Conservation (phyloP, 1,140 invertebrate genomes). For the Nymphalis io region DNA sequence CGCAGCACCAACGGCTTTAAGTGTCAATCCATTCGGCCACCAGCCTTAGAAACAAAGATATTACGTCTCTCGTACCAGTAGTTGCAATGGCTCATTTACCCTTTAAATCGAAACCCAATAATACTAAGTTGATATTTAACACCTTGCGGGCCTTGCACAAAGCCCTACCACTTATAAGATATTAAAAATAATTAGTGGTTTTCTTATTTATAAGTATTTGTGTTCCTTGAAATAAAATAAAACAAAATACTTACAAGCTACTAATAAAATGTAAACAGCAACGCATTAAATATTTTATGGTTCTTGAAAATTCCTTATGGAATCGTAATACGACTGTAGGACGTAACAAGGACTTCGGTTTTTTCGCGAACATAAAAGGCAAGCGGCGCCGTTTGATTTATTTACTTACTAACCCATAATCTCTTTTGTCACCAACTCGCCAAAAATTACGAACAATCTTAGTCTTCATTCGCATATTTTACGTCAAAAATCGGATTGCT, state of each 20-base stretch:
- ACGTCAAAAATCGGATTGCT: background rate
- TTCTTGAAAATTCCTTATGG: slow-evolving; percentile 9
- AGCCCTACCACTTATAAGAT: too few relatives aligned
- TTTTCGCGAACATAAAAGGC: slow-evolving; percentile 3
- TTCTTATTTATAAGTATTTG: too few relatives aligned
- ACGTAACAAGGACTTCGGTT: slow-evolving; percentile 3
- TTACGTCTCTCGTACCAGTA: too few relatives aligned
- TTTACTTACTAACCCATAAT: background rate
- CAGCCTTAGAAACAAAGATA: too few relatives aligned
- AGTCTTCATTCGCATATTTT: background rate
- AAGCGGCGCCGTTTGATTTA: slow-evolving; percentile 12
- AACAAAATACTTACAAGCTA: background rate
- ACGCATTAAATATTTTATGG: slow-evolving; percentile 8
- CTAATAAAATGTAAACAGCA: background rate
- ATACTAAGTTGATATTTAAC: too few relatives aligned
- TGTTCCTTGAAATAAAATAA: too few relatives aligned
- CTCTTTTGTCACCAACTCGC: slow-evolving; percentile 1
- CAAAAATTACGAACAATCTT: background rate
- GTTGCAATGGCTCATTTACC: too few relatives aligned
- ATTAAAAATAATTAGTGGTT: too few relatives aligned
- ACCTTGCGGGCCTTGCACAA: too few relatives aligned
- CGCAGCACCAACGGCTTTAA: too few relatives aligned
- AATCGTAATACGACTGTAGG: slow-evolving; percentile 7
- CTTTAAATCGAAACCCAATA: too few relatives aligned
- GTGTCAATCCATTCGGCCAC: too few relatives aligned